These are phyloP conservation scores for Acleris holmiana DNA, from an alignment of 2,888 invertebrate genomes.

Conservation along the genomic window DNA sequence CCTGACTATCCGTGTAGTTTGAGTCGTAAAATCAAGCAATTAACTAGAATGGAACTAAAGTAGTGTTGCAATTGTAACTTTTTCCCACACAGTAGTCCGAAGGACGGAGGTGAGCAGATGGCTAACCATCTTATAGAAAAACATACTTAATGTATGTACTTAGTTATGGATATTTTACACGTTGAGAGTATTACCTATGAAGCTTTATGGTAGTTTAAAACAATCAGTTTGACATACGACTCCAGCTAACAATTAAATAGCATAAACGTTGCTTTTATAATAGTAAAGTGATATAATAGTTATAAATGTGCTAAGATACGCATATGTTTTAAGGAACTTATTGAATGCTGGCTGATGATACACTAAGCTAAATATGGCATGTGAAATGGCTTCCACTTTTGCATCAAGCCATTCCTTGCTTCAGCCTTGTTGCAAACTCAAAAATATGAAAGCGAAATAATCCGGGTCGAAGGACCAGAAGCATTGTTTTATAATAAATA, in stretches of 20 bases:
- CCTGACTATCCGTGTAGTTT: no score
- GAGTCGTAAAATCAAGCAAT: no score
- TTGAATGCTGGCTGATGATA: conserved; percentile 51
- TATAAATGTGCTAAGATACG: conserved; percentile 20
- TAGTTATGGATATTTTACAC: no score
- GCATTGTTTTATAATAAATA: background rate
- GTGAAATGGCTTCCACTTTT: conserved; percentile 55
- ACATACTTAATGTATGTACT: no score
- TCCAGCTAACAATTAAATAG: background rate
- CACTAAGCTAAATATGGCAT: conserved; percentile 59
- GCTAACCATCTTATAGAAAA: no score
- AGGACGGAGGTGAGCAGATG: no score
- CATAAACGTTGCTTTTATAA: background rate
- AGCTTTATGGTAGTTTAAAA: no score
- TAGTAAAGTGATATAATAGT: conserved; percentile 1
- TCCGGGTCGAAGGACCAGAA: conserved; percentile 55
- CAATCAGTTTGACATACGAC: no score
- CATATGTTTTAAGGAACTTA: background rate
- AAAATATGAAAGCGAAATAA: conserved; percentile 50
- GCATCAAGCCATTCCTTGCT: conserved; percentile 74
- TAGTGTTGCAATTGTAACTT: no score
- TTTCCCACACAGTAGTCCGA: no score
- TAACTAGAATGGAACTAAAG: no score
- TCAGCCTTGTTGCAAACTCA: conserved; percentile 63
- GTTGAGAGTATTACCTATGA: no score